Conservation (phyloP, 2,113 vertebrate genomes). For the Micronycteris hirsuta region DNA sequence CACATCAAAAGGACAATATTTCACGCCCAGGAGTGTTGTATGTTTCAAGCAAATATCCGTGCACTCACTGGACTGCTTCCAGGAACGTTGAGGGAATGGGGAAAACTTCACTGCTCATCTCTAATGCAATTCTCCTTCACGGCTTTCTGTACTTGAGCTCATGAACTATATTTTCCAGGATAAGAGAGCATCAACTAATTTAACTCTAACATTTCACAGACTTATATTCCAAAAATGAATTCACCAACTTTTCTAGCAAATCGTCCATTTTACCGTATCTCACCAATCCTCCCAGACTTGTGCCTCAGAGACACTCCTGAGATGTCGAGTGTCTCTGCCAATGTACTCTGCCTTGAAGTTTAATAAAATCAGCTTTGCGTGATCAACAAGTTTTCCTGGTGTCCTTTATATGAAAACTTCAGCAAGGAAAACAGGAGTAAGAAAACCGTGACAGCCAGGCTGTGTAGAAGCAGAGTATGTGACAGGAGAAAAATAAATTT, state of each 20-base stretch:
- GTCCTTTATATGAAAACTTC: not conserved
- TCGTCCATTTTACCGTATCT: not conserved
- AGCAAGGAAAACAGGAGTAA: not conserved
- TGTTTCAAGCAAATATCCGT: conserved; percentile 31
- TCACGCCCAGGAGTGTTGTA: not conserved
- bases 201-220: not conserved
- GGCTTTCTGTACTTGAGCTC: conserved; percentile 23
- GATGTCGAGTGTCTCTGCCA: too few relatives aligned
- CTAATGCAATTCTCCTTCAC: conserved; percentile 39
- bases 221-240: not conserved
- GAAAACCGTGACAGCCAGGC: not conserved
- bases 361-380: not conserved
- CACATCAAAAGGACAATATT: conserved; percentile 28
- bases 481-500: not conserved
- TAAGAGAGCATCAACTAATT: not conserved
- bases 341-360: not conserved
- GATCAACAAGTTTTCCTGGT: not conserved
- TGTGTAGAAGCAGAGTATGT: not conserved
- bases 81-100: not conserved
- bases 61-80: not conserved
- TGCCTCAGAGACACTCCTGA: not conserved
- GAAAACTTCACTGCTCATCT: not conserved
- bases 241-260: not conserved
- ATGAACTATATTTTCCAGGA: not conserved
- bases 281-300: not conserved